phyloP scores from a whole-genome alignment of 2,888 invertebrate species.

The Synanthedon myopaeformis region DNA sequence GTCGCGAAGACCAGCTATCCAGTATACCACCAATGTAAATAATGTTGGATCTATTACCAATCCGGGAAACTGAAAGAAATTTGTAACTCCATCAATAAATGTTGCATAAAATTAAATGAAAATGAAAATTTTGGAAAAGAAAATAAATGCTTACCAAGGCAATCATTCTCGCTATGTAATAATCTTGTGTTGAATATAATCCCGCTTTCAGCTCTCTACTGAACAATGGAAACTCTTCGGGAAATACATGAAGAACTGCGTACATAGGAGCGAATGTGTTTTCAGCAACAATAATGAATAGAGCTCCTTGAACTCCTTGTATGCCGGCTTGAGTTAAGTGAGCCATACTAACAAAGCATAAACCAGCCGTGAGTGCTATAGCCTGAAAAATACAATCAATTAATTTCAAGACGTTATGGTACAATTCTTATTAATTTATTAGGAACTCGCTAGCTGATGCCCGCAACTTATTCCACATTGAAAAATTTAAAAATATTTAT shows the following conservation, averaged over 20 bases:
- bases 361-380: constrained; percentile 82
- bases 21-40: constrained; percentile 87
- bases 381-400: constrained; percentile 39
- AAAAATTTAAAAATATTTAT: too few relatives aligned
- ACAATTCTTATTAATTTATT: too few relatives aligned
- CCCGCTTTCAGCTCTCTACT: constrained; percentile 85
- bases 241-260: constrained; percentile 86
- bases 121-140: too few relatives aligned
- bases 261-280: constrained; percentile 94
- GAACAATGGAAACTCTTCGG: constrained; percentile 82
- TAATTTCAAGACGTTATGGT: too few relatives aligned
- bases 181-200: constrained; percentile 82
- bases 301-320: constrained; percentile 87
- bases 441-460: too few relatives aligned
- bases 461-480: too few relatives aligned
- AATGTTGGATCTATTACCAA: constrained; percentile 85
- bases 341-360: constrained; percentile 85
- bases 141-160: constrained; percentile 75
- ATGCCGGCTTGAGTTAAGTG: constrained; percentile 82
- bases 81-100: too few relatives aligned
- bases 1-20: constrained; percentile 83
- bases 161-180: constrained; percentile 83
- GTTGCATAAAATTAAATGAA: background rate
- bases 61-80: constrained; percentile 82
- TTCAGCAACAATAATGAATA: constrained; percentile 90